Evolutionary conservation across 2,888 invertebrate species (phyloP).

Genomic region (Lamproptera curius): DNA sequence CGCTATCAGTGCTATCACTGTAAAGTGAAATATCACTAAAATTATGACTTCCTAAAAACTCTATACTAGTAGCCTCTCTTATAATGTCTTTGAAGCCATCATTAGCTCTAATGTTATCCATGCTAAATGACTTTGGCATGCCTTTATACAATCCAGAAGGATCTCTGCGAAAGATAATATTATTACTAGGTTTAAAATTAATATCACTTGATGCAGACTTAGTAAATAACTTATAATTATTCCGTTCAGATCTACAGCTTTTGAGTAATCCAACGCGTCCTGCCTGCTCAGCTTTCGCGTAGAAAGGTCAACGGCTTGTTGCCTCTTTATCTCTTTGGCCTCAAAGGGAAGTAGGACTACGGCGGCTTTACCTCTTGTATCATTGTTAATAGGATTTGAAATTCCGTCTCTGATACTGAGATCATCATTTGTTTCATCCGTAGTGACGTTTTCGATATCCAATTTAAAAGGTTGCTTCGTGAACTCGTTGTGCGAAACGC

Average conservation of each 20-base stretch:
- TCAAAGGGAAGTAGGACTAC: slow-evolving; percentile 40
- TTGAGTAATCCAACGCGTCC: slow-evolving; percentile 34
- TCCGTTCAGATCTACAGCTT: slow-evolving; percentile 32
- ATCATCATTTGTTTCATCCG: slow-evolving; percentile 59
- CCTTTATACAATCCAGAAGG: slow-evolving; percentile 55
- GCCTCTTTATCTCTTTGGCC: slow-evolving; percentile 49
- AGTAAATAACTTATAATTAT: slow-evolving; percentile 29
- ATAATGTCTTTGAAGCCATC: slow-evolving; percentile 49
- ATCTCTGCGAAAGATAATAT: slow-evolving; percentile 49
- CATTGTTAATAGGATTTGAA: slow-evolving; percentile 27
- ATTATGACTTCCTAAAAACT: slow-evolving; percentile 43
- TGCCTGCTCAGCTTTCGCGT: slow-evolving; percentile 39
- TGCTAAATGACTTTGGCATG: slow-evolving; percentile 66
- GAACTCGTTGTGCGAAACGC: slow-evolving; percentile 25
- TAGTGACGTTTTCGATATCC: slow-evolving; percentile 54
- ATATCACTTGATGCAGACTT: slow-evolving; percentile 44
- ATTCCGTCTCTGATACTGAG: slow-evolving; percentile 32
- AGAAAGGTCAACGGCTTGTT: slow-evolving; percentile 51
- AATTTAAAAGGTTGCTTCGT: slow-evolving; percentile 37
- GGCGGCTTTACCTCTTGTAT: slow-evolving; percentile 34
- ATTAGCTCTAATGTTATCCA: slow-evolving; percentile 54
- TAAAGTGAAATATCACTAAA: slow-evolving; percentile 51
- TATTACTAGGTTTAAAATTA: slow-evolving; percentile 33
- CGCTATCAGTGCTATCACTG: slow-evolving; percentile 58
- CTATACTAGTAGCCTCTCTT: slow-evolving; percentile 64